These are phyloP conservation scores for Blastomussa wellsi DNA, from an alignment of 92 coral and sea anemone species.

Conservation along the genomic window DNA sequence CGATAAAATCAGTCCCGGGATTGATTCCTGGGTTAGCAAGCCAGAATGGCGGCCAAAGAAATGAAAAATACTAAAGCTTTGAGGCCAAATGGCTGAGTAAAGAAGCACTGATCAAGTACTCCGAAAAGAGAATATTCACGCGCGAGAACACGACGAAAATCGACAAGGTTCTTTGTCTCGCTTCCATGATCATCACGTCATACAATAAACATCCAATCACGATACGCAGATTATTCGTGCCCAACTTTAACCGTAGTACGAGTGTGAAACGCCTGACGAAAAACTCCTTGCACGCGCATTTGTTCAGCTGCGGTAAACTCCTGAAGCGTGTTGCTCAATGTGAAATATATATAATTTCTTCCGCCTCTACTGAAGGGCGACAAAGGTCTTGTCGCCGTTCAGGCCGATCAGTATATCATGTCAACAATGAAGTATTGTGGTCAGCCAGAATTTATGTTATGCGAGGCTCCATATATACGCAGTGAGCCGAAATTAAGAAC, in stretches of 20 bases:
- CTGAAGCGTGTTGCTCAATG: background rate
- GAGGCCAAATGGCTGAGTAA: slow-evolving; percentile 18
- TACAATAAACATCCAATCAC: slow-evolving; percentile 66
- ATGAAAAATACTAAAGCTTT: background rate
- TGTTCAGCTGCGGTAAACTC: slow-evolving; percentile 7
- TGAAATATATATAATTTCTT: background rate
- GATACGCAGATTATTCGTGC: background rate
- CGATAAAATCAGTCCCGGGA: slow-evolving; percentile 94
- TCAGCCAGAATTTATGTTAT: background rate
- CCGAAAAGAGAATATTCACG: slow-evolving; percentile 10
- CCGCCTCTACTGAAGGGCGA: slow-evolving; percentile 5
- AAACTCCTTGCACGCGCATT: slow-evolving; percentile 2
- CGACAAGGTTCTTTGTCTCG: slow-evolving; percentile 46
- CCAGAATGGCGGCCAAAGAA: slow-evolving; percentile 69
- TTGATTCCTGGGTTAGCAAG: slow-evolving; percentile 82
- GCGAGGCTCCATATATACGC: no score
- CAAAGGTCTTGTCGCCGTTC: background rate
- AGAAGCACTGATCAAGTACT: slow-evolving; percentile 40
- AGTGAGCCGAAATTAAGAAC: no score
- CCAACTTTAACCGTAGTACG: slow-evolving; percentile 10
- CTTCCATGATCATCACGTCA: slow-evolving; percentile 58
- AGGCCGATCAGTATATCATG: background rate
- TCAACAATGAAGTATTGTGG: background rate
- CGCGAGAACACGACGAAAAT: slow-evolving; percentile 23
- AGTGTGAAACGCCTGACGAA: slow-evolving; percentile 9